Evolutionary conservation across 2,888 invertebrate genomes (phyloP).

Genomic region (Diarsia rubi): DNA sequence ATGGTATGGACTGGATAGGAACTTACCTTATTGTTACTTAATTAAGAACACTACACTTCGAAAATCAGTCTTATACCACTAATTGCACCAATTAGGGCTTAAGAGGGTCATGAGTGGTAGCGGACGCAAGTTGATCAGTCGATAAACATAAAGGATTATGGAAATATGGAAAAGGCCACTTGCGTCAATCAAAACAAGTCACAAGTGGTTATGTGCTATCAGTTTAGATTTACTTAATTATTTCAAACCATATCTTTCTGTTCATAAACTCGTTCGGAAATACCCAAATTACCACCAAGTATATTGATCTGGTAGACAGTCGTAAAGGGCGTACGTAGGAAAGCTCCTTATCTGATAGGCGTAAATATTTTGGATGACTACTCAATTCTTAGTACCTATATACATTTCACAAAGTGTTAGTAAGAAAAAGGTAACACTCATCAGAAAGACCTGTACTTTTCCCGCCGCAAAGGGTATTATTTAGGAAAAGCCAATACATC

Average conservation of each 20-base stretch:
- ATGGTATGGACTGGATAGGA: background rate
- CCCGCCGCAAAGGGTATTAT: background rate
- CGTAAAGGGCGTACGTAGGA: background rate
- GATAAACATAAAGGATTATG: slow-evolving; percentile 17
- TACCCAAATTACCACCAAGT: slow-evolving; percentile 26
- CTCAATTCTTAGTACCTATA: slow-evolving; percentile 20
- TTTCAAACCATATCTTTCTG: slow-evolving; percentile 25
- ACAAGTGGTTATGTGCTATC: slow-evolving; percentile 12
- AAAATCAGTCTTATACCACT: background rate
- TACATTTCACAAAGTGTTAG: background rate
- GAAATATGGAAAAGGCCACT: slow-evolving; percentile 26
- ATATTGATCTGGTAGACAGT: slow-evolving; percentile 16
- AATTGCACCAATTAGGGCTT: background rate
- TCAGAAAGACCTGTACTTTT: slow-evolving; percentile 7
- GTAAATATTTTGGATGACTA: slow-evolving; percentile 13
- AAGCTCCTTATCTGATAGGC: background rate
- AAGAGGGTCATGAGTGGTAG: background rate
- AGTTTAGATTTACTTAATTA: slow-evolving; percentile 25
- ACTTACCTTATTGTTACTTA: background rate
- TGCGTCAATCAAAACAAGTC: slow-evolving; percentile 32
- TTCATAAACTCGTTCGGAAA: slow-evolving; percentile 27
- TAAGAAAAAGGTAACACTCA: slow-evolving; percentile 4
- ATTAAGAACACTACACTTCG: background rate
- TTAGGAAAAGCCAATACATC: slow-evolving; percentile 38
- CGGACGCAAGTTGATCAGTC: background rate